A percentile compares a stretch with the other conserved stretches of the same genome.
Conservation (phyloP, 2,113 vertebrate genomes). For the Mus pahari region DNA sequence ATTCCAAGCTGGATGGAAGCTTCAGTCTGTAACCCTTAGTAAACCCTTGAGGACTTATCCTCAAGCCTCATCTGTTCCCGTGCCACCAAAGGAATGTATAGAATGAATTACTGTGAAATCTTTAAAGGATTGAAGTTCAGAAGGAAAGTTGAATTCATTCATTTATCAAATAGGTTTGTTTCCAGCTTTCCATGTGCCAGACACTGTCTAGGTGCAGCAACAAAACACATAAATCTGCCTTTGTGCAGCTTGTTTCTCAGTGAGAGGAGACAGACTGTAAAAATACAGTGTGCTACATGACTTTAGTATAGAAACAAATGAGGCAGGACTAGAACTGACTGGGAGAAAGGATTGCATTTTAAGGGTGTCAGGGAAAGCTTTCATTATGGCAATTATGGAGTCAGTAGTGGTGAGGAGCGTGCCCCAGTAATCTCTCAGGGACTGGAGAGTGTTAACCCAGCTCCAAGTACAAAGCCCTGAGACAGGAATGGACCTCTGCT, state of each 20-base stretch:
- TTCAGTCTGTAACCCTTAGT: background rate
- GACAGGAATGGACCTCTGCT: background rate
- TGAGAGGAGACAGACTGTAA: constrained; percentile 20
- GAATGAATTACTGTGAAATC: background rate
- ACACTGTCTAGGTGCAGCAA: constrained; percentile 42
- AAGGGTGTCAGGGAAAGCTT: constrained; percentile 5
- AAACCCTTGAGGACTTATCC: background rate
- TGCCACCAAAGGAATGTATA: background rate
- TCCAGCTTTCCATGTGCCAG: constrained; percentile 49
- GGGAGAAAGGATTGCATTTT: background rate
- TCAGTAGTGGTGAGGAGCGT: background rate
- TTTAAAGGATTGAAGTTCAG: constrained; percentile 49
- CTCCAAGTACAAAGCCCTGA: background rate
- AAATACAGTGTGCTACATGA: background rate
- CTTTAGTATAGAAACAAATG: constrained; percentile 30
- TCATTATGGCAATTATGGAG: constrained; percentile 5
- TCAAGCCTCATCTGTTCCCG: background rate
- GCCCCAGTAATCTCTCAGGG: background rate
- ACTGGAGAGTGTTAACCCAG: background rate
- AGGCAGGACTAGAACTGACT: background rate
- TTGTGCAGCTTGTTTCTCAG: background rate
- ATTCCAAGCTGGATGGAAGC: background rate
- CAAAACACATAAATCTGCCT: constrained; percentile 24
- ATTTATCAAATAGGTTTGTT: constrained; percentile 58
- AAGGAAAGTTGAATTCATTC: constrained; percentile 53